Base-by-base conservation (phyloP, 2,888 invertebrate species). In the Xestoiulus laeticollis region DNA sequence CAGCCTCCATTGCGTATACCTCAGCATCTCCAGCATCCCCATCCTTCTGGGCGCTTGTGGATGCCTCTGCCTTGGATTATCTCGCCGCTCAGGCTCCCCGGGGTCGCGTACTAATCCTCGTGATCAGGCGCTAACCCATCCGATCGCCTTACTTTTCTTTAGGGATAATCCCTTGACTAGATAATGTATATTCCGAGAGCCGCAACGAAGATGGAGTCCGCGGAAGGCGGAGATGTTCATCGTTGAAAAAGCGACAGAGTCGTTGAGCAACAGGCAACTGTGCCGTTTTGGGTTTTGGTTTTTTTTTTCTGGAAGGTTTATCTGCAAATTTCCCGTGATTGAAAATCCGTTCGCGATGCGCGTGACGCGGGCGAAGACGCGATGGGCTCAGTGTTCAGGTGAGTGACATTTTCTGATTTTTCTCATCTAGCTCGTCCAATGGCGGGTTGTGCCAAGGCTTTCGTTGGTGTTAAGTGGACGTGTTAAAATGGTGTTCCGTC, bases 21-120 rank as follows among this genome's bases (percentile, higher is more conserved):
- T 78, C 78, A 78, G 78, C 78, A 78, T 68, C 68, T n/a, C 68
- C 68, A 68, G 68, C 68, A 68, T 78, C 78, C 78, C 3, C 68
- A 22, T 10, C 22, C 6, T 22, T 22, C 10, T 78, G 30, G 26
- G 12, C 30, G 78, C 78, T 78, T 14, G 78, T 16, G 26, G 30
- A 78, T 78, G 78, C 26, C 78, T 1, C 30, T 78, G 30, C 1
- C 78, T 8, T 78, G 78, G 78, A 78, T 78, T 78, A 68, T 26
- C 68, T 48, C 68, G 22, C n/a, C n/a, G 59, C 0, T n/a, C 19
- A 19, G 19, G 33, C 16, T 59, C 59, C n/a, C n/a, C 6, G 33
- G 6, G 33, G 33, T 38, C 33, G 6, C 6, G 33, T 5, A 5
- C 1, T 68, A 26, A 68, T 78, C 30, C 8, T 1, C 30, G 78